phyloP scores from a whole-genome alignment of 2,113 vertebrate species.

The Pontoporia blainvillei region DNA sequence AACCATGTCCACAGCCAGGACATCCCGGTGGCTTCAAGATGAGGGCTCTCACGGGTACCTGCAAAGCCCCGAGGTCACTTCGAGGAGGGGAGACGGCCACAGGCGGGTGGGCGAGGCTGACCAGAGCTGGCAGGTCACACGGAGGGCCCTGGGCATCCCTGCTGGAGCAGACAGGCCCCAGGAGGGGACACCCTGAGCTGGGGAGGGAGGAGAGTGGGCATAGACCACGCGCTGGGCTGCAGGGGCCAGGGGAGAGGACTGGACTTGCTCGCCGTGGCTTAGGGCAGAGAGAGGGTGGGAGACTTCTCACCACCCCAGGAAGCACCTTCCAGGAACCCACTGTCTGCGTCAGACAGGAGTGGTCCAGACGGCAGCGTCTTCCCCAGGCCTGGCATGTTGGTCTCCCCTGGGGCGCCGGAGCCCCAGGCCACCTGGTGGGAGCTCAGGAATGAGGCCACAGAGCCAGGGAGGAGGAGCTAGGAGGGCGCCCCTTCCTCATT shows the following conservation, averaged over 20 bases:
- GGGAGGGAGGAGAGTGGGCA: not conserved
- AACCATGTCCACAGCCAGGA: not conserved
- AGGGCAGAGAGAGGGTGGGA: not conserved
- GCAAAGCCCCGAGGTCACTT: not conserved
- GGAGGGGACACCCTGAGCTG: accelerated
- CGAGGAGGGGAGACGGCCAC: not conserved
- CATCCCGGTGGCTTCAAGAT: accelerated
- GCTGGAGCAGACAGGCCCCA: not conserved
- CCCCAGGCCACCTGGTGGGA: not conserved
- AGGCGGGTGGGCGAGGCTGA: not conserved
- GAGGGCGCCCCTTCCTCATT: not conserved
- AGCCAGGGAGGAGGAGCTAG: not conserved
- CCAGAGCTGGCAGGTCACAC: accelerated
- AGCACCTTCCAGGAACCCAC: not conserved
- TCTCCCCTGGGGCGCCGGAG: accelerated
- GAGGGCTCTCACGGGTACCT: accelerated
- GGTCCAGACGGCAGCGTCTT: not conserved
- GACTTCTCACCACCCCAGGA: accelerated
- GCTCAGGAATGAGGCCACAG: not conserved
- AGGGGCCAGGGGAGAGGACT: accelerated
- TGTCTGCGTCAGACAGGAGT: accelerated
- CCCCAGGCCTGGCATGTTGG: accelerated
- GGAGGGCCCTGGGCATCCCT: accelerated
- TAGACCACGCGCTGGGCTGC: accelerated
- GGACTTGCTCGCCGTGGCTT: accelerated